Conservation (phyloP, 2,113 vertebrate genomes). For the Lepus timidus region DNA sequence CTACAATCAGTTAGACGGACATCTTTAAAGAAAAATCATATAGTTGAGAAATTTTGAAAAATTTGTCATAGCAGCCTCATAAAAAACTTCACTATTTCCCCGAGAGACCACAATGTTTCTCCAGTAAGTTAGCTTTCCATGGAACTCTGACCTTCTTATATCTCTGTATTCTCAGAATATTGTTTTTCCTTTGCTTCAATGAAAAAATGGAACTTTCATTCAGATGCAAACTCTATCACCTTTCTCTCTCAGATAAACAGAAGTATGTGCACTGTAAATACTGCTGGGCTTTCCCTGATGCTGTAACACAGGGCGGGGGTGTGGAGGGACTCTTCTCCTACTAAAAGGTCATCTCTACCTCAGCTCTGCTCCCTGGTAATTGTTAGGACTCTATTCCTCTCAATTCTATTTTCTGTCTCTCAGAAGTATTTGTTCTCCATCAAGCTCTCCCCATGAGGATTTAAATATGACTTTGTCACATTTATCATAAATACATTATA, state of each 20-base stretch:
- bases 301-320: neutral
- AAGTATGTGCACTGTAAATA: neutral
- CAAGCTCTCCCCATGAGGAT: neutral
- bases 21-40: neutral
- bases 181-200: constrained; percentile 41
- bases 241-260: constrained; percentile 42
- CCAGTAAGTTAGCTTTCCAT: constrained; percentile 20
- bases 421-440: neutral
- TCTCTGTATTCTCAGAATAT: constrained; percentile 49
- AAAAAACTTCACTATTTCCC: constrained; percentile 49
- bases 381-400: neutral
- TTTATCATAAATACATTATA: neutral
- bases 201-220: constrained; percentile 63
- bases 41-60: neutral
- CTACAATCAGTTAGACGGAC: neutral
- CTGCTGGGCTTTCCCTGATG: neutral
- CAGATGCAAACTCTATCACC: neutral
- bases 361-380: neutral
- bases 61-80: neutral
- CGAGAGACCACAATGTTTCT: constrained; percentile 40
- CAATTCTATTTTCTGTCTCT: neutral
- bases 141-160: constrained; percentile 51
- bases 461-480: neutral
- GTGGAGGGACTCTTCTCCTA: neutral
- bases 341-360: neutral